Conservation (phyloP, 2,888 invertebrate species). For the Agrilus biguttatus region DNA sequence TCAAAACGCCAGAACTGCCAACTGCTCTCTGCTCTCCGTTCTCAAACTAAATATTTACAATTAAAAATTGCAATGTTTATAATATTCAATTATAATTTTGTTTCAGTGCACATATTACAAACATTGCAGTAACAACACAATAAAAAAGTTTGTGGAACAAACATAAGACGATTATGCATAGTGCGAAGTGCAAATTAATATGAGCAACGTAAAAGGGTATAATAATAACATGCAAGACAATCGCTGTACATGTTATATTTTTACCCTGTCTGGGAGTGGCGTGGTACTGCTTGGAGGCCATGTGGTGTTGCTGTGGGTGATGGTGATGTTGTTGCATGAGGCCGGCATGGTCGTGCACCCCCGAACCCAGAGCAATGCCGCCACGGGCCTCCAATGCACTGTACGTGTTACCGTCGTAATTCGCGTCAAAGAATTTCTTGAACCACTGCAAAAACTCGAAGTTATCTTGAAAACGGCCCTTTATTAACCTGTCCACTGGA, state of each 20-base stretch:
- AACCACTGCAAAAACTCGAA: slow-evolving; percentile 99
- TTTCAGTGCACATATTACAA: no score
- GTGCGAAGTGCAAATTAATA: slow-evolving; percentile 2
- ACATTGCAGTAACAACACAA: no score
- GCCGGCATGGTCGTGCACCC: slow-evolving; percentile 28
- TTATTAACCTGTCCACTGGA: slow-evolving; percentile 97
- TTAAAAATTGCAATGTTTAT: no score
- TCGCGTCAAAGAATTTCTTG: slow-evolving; percentile 99
- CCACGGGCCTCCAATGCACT: slow-evolving; percentile 82
- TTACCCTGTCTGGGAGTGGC: slow-evolving; percentile 17
- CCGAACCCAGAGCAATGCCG: slow-evolving; percentile 62
- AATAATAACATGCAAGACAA: background rate
- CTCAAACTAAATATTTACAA: no score
- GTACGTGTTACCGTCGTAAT: slow-evolving; percentile 96
- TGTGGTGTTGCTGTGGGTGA: slow-evolving; percentile 15
- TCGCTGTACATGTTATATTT: slow-evolving; percentile 9
- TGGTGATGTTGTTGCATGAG: slow-evolving; percentile 27
- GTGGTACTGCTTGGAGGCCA: background rate
- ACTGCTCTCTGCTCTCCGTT: no score
- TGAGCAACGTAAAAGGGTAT: background rate
- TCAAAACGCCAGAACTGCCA: no score
- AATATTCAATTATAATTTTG: no score
- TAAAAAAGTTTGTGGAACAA: no score
- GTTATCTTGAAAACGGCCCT: slow-evolving; percentile 99
- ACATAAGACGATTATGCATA: background rate